Evolutionary conservation across 53 echinoderm and acorn worm genomes (phyloP).

Genomic region (Glandiceps talaboti): DNA sequence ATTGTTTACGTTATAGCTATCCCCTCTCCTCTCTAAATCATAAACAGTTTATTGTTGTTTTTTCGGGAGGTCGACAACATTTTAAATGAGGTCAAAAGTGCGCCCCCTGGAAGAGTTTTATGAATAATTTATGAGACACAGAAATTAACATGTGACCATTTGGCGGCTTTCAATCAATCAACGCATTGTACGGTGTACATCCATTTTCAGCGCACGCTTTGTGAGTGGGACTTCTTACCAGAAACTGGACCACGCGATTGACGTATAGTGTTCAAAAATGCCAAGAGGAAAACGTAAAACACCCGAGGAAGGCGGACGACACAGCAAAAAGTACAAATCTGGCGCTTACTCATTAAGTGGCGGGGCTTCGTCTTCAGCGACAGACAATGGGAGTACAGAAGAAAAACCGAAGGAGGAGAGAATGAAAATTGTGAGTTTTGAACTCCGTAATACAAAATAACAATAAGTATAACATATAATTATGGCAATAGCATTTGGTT

Average conservation of each 20-base stretch:
- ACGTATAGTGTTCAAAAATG: not conserved
- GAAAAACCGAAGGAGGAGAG: not conserved
- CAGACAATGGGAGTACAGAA: not conserved
- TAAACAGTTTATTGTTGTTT: no score
- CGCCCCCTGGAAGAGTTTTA: not conserved
- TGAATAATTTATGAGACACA: not conserved
- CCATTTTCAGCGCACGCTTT: not conserved
- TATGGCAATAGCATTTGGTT: no score
- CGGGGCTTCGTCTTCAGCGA: not conserved
- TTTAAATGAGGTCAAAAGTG: not conserved
- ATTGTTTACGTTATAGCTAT: no score
- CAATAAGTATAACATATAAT: not conserved
- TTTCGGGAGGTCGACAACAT: no score
- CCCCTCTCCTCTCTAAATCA: no score
- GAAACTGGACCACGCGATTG: not conserved
- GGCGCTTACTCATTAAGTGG: not conserved
- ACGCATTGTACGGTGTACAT: not conserved
- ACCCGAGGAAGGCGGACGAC: not conserved
- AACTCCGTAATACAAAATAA: not conserved
- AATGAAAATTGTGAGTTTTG: not conserved
- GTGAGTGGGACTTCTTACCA: not conserved
- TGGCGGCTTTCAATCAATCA: not conserved
- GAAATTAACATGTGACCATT: not conserved
- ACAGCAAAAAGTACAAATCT: not conserved
- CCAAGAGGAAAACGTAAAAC: not conserved